Conservation (phyloP, 2,797 vertebrate species). For the Rhinogobio ventralis region DNA sequence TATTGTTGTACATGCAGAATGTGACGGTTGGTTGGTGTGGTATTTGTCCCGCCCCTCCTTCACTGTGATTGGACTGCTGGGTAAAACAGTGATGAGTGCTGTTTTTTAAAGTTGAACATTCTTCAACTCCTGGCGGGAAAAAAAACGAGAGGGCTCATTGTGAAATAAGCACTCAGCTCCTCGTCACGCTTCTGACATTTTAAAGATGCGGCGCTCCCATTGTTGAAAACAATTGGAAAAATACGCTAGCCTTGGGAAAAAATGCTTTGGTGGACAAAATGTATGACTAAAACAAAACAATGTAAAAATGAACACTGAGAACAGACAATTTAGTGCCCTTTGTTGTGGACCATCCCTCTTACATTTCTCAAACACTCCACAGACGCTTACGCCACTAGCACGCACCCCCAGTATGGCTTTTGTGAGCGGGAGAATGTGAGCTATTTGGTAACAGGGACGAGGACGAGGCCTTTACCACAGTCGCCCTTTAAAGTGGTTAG, state of each 20-base stretch:
- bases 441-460: slow-evolving; percentile 65
- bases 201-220: background rate
- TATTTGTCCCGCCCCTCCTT: background rate
- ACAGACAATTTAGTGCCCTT: background rate
- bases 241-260: background rate
- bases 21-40: too few species aligned
- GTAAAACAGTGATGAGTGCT: background rate
- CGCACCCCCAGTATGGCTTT: slow-evolving; percentile 54
- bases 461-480: slow-evolving; percentile 50
- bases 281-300: background rate
- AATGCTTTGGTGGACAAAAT: background rate
- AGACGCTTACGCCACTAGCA: background rate
- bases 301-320: background rate
- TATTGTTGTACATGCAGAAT: too few species aligned
- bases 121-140: background rate
- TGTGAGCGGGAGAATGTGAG: slow-evolving; percentile 59
- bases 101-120: background rate
- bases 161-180: background rate
- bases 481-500: slow-evolving; percentile 73
- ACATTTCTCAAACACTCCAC: background rate
- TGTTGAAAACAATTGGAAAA: background rate
- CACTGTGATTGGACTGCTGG: background rate
- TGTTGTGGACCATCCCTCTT: slow-evolving; percentile 24
- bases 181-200: background rate
- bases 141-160: background rate